A percentile compares a stretch with the other conserved stretches of the same genome.
phyloP scores from a whole-genome alignment of 2,113 vertebrate species.

The Mystacornis crossleyi region DNA sequence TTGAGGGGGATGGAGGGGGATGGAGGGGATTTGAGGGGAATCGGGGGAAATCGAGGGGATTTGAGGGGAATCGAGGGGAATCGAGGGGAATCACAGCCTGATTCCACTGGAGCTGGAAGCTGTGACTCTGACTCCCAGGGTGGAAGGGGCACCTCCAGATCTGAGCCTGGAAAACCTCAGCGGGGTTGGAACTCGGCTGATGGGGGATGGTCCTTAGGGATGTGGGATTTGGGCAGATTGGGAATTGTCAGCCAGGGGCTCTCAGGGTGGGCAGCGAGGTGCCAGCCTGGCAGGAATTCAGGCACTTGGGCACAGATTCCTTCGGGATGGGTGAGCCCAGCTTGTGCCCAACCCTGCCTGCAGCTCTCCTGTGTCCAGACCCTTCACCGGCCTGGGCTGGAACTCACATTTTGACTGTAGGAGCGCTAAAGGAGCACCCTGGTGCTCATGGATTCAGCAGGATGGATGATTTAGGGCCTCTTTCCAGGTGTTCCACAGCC shows the following conservation, averaged over 20 bases:
- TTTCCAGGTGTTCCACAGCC: not conserved
- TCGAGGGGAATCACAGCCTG: not conserved
- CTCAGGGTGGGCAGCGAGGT: not conserved
- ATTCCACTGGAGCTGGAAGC: not conserved
- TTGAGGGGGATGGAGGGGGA: not conserved
- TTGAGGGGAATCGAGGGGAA: not conserved
- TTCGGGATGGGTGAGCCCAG: not conserved
- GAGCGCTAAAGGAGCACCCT: not conserved
- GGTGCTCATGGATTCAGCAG: not conserved
- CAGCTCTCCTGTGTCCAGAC: not conserved
- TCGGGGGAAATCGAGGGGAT: not conserved
- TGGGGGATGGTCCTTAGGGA: not conserved
- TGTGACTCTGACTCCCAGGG: not conserved
- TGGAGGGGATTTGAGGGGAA: fast-evolving
- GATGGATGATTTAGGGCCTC: not conserved
- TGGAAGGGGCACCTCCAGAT: not conserved
- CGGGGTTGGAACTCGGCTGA: not conserved
- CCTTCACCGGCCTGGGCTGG: not conserved
- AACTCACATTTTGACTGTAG: not conserved
- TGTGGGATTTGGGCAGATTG: not conserved
- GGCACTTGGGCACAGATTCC: fast-evolving
- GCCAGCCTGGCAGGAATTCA: not conserved
- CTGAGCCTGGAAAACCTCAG: not conserved
- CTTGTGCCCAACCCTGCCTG: not conserved
- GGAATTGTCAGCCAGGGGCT: not conserved